These are phyloP conservation scores for Brachyptera putata DNA, from an alignment of 2,888 invertebrate genomes.

Conservation along the genomic window DNA sequence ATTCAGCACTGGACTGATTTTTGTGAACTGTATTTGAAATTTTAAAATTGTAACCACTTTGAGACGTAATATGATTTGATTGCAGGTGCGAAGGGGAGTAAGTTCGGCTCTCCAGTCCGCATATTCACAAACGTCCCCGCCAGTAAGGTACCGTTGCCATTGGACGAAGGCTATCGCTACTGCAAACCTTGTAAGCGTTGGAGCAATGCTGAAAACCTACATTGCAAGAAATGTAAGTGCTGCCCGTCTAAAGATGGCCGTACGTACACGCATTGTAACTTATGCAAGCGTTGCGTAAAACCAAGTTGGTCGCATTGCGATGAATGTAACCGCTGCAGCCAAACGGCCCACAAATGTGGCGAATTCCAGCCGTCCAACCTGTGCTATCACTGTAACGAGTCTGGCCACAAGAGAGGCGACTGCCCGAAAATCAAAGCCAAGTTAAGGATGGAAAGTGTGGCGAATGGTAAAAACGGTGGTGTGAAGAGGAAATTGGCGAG, in stretches of 20 bases:
- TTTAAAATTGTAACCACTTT: too few relatives aligned
- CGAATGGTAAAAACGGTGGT: too few relatives aligned
- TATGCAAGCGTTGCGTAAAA: slow-evolving; percentile 74
- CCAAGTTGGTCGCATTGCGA: slow-evolving; percentile 76
- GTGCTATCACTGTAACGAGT: slow-evolving; percentile 54
- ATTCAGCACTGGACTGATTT: too few relatives aligned
- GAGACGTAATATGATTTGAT: too few relatives aligned
- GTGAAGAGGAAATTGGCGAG: slow-evolving; percentile 2
- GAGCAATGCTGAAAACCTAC: slow-evolving; percentile 62
- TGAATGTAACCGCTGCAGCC: slow-evolving; percentile 63
- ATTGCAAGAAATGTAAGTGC: slow-evolving; percentile 67
- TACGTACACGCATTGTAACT: slow-evolving; percentile 62
- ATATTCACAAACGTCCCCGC: slow-evolving; percentile 77
- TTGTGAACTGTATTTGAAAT: too few relatives aligned
- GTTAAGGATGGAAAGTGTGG: not conserved
- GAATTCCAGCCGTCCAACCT: slow-evolving; percentile 34
- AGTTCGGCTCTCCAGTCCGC: slow-evolving; percentile 78
- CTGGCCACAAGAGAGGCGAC: slow-evolving; percentile 53
- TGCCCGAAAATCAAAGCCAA: slow-evolving; percentile 45
- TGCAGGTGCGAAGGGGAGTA: slow-evolving; percentile 52
- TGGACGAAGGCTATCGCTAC: slow-evolving; percentile 62
- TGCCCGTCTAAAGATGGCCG: slow-evolving; percentile 74
- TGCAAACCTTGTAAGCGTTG: slow-evolving; percentile 70
- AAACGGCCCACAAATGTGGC: slow-evolving; percentile 52
- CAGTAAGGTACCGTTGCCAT: slow-evolving; percentile 49